Conservation (phyloP, 2,888 invertebrate species). For the Drosophila phalerata region DNA sequence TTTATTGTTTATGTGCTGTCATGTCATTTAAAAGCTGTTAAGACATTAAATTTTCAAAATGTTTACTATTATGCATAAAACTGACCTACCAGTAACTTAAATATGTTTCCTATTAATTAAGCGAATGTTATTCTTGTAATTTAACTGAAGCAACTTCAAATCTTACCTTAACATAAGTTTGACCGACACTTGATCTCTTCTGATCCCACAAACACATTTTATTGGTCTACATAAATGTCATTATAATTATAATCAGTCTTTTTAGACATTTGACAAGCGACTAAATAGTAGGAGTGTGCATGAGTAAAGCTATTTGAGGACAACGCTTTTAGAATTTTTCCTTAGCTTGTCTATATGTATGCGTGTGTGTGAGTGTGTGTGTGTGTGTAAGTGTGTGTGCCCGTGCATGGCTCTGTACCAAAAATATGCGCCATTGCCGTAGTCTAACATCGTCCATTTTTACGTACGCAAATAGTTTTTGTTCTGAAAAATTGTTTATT, state of each 20-base stretch:
- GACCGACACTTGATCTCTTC: constrained; percentile 39
- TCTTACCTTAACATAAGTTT: constrained; percentile 4
- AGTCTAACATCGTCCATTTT: constrained; percentile 69
- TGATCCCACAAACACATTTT: constrained; percentile 22
- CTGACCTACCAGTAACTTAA: constrained; percentile 21
- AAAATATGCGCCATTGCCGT: constrained; percentile 70
- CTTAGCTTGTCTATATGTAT: constrained; percentile 30
- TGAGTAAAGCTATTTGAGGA: constrained; percentile 60
- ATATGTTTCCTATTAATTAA: background rate
- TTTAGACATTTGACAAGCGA: constrained; percentile 59
- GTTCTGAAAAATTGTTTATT: constrained; percentile 69
- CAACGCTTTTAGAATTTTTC: constrained; percentile 65
- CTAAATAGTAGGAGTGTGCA: constrained; percentile 63
- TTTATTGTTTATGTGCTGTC: constrained; percentile 24
- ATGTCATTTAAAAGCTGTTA: background rate
- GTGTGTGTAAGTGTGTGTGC: constrained; percentile 36
- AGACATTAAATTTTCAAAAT: background rate
- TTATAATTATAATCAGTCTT: constrained; percentile 59
- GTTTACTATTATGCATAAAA: constrained; percentile 11
- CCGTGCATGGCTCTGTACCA: constrained; percentile 67
- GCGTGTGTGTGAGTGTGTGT: constrained; percentile 9
- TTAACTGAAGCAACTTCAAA: background rate
- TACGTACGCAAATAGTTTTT: constrained; percentile 72
- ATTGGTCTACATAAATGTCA: constrained; percentile 30
- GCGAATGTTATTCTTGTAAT: background rate